A percentile compares a stretch with the other conserved stretches of the same genome.
Conservation (phyloP, 2,113 vertebrate genomes). For the Eonycteris spelaea region DNA sequence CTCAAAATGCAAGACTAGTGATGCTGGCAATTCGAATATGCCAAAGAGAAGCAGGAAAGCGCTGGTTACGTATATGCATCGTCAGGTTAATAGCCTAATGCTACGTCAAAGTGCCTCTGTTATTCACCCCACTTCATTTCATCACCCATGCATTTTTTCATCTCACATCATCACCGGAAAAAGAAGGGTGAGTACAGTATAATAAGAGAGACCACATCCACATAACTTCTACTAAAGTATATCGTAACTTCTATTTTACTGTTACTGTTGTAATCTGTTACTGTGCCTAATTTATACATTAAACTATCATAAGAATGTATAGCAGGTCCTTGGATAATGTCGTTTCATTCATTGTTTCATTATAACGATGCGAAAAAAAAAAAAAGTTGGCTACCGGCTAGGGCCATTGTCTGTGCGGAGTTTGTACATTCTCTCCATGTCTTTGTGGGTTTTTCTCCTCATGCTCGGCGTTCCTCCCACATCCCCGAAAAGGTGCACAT, state of each 20-base stretch:
- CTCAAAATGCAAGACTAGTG: not conserved
- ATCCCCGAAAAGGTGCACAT: too few relatives aligned
- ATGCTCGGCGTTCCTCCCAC: not conserved
- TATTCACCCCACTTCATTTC: not conserved
- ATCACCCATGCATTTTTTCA: not conserved
- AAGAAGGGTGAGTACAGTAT: not conserved
- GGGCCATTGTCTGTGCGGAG: too few relatives aligned
- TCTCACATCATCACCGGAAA: not conserved
- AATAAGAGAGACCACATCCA: not conserved
- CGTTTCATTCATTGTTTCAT: not conserved
- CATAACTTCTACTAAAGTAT: not conserved
- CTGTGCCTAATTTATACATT: not conserved
- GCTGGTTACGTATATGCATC: not conserved
- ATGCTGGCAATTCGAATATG: not conserved
- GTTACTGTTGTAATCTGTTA: not conserved
- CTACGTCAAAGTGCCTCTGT: too few relatives aligned
- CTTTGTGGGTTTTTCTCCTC: too few relatives aligned
- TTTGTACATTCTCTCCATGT: not conserved
- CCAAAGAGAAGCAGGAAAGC: not conserved
- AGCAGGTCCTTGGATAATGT: not conserved
- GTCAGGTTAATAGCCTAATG: not conserved
- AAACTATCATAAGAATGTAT: not conserved
- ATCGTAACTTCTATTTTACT: not conserved
- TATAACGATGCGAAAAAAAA: not conserved
- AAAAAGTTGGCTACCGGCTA: not conserved